Conservation (phyloP, 2,113 vertebrate genomes). For the Muscicapa adusta region DNA sequence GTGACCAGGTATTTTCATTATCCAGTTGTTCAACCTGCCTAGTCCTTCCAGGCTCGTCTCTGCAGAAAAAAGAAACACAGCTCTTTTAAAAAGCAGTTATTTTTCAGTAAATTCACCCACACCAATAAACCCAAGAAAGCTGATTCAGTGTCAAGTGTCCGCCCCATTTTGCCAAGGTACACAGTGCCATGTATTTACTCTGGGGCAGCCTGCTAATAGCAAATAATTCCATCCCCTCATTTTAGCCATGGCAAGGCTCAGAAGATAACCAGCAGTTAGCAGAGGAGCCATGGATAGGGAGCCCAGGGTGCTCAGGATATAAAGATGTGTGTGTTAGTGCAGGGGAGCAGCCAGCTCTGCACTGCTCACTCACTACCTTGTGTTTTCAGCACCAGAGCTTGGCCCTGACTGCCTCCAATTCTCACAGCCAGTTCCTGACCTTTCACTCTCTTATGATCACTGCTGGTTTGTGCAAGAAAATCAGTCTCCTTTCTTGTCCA, state of each 20-base stretch:
- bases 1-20: background rate
- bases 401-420: background rate
- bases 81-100: background rate
- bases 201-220: background rate
- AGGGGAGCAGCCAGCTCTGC: background rate
- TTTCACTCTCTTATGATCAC: background rate
- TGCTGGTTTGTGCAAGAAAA: background rate
- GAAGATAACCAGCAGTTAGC: conserved; percentile 31
- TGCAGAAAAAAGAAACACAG: background rate
- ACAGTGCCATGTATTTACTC: background rate
- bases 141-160: background rate
- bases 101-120: conserved; percentile 21
- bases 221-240: conserved; percentile 27
- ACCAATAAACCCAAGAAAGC: background rate
- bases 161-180: conserved; percentile 21
- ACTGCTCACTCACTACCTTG: background rate
- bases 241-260: background rate
- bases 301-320: background rate
- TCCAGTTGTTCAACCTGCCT: background rate
- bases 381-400: background rate
- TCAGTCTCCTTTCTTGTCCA: background rate
- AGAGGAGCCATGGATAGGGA: background rate
- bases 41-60: background rate
- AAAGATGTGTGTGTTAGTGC: background rate
- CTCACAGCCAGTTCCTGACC: conserved; percentile 30